Conservation (phyloP, 2,888 invertebrate genomes). For the Tubulanus polymorphus region DNA sequence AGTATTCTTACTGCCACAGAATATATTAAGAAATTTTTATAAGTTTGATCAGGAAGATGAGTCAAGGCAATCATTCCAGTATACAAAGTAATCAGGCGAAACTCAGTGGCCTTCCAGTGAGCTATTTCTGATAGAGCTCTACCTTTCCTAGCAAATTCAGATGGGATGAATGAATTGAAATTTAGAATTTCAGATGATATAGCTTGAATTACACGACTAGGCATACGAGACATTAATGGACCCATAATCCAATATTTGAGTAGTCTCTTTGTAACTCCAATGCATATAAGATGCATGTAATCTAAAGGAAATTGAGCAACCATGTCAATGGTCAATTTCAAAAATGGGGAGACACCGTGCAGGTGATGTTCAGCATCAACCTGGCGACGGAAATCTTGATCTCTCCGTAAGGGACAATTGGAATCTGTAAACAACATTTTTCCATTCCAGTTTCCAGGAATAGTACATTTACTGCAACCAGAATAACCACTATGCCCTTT, state of each 20-base stretch:
- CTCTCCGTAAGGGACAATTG: background rate
- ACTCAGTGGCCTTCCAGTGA: slow-evolving; percentile 40
- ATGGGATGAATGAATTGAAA: slow-evolving; percentile 15
- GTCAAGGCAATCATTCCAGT: slow-evolving; percentile 27
- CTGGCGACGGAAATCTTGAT: slow-evolving; percentile 2
- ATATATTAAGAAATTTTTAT: too few relatives aligned
- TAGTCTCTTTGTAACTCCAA: slow-evolving; percentile 38
- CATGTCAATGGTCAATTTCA: slow-evolving; percentile 10
- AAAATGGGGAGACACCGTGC: slow-evolving; percentile 10
- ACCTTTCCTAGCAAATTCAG: slow-evolving; percentile 33
- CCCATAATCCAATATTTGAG: slow-evolving; percentile 28
- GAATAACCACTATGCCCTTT: slow-evolving; percentile 15
- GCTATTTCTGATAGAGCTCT: slow-evolving; percentile 27
- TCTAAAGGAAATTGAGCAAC: slow-evolving; percentile 18
- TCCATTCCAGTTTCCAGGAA: too few relatives aligned
- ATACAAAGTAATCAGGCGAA: slow-evolving; percentile 30
- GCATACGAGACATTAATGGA: slow-evolving; percentile 13
- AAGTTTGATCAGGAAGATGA: too few relatives aligned
- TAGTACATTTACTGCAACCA: slow-evolving; percentile 15
- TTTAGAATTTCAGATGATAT: slow-evolving; percentile 13
- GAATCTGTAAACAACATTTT: background rate
- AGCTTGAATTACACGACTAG: background rate
- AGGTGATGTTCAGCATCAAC: slow-evolving; percentile 15
- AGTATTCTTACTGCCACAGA: too few relatives aligned
- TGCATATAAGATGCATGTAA: slow-evolving; percentile 36